Percentiles rank a stretch among this genome's conserved stretches.
Conservation (phyloP, 2,113 vertebrate species). For the Helogale parvula region DNA sequence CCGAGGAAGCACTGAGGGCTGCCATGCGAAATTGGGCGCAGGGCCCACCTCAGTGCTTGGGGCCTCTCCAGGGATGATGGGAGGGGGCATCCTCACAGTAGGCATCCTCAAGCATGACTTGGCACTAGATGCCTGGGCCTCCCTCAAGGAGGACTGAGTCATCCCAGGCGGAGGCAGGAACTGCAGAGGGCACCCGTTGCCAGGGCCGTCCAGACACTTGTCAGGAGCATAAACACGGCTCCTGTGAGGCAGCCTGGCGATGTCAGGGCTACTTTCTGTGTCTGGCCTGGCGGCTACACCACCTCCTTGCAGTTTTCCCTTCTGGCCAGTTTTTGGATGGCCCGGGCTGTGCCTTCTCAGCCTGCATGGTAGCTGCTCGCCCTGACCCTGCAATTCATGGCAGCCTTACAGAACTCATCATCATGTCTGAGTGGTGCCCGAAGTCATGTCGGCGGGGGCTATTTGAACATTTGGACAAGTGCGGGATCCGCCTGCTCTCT, state of each 20-base stretch:
- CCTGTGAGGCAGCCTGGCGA: neutral
- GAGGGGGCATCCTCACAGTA: conserved; percentile 45
- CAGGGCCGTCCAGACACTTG: conserved; percentile 49
- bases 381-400: neutral
- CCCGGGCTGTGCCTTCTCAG: neutral
- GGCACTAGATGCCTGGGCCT: conserved; percentile 65
- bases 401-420: neutral
- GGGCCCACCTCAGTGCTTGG: neutral
- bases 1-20: neutral
- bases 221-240: conserved; percentile 56
- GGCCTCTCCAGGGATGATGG: conserved; percentile 22
- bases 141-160: conserved; percentile 73
- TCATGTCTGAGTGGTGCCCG: neutral
- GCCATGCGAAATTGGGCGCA: neutral
- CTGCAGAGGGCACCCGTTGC: conserved; percentile 23
- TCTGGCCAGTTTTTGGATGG: neutral
- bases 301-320: neutral
- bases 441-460: neutral
- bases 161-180: conserved; percentile 53
- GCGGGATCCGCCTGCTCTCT: neutral
- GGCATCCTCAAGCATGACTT: conserved; percentile 69
- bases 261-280: neutral
- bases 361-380: neutral
- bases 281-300: neutral
- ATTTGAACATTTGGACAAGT: neutral